Base-by-base conservation (phyloP, 2,888 invertebrate species). In the Amiota minor region DNA sequence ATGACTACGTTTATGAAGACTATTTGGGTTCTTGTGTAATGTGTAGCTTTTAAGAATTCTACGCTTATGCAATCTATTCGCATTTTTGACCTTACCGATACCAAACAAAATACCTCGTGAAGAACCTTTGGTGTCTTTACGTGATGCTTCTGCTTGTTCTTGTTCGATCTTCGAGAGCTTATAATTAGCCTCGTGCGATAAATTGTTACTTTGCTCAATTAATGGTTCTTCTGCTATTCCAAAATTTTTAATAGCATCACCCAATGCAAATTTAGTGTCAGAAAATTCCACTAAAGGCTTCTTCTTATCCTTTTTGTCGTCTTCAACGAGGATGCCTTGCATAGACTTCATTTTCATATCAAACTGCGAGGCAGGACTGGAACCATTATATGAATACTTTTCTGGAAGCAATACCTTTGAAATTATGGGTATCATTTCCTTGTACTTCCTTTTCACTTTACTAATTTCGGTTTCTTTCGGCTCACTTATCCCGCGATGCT, bases 91-190 rank as follows among this genome's bases (percentile, higher is more conserved):
- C 45, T 16, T 46, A 16, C 45, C 45, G 3, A 35, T 18, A 14
- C 53, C 55, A 12, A 16, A 35, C 23, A 53, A 49, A 35, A 8
- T 35, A 4, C 35, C 35, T 3, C 35, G 35, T 6, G 35, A 35
- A 35, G 35, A 6, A 62, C 49, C 73, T 0, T 74, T 75, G 0
- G 53, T 3, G 18, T 72, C 75, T 11, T 14, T 49, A 11, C 12
- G 35, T 1, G 71, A 14, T 1, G 70, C 76, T 35, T 88, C 89
- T 0, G 84, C 78, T 0, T 83, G 83, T 16, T 90, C 90, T 76
- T 90, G 89, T 72, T 90, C 90, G 9, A 85, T 76, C 77, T 89
- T 89, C 0, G 90, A 90, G 1, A 90, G 78, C 72, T 90, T 90
- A 67, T 90, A 90, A 78, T 90, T 81, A 56, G 90, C 89, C 76